These are phyloP conservation scores for Mylabris phalerata DNA, from an alignment of 1,140 invertebrate species.

Conservation along the genomic window DNA sequence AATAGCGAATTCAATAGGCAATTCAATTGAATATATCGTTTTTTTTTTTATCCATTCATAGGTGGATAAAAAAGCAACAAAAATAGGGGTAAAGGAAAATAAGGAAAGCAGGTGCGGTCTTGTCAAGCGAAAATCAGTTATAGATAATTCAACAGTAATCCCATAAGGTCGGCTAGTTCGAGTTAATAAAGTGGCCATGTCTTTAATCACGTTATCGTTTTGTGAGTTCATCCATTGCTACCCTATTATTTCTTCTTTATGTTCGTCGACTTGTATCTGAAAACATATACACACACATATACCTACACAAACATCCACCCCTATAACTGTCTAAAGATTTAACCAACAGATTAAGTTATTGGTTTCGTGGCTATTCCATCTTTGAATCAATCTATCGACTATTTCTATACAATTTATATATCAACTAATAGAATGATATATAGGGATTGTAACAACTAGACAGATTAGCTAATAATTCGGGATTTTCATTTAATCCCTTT, in stretches of 20 bases:
- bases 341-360: conserved; percentile 12
- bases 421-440: too few relatives aligned
- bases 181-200: conserved; percentile 18
- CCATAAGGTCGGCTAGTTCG: not conserved
- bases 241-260: conserved; percentile 20
- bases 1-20: too few relatives aligned
- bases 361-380: not conserved
- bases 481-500: too few relatives aligned
- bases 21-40: too few relatives aligned
- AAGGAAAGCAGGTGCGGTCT: conserved; percentile 8
- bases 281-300: too few relatives aligned
- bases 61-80: too few relatives aligned
- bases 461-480: too few relatives aligned
- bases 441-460: too few relatives aligned
- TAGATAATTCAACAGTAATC: conserved; percentile 13
- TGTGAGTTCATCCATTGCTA: conserved; percentile 13
- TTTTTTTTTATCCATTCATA: too few relatives aligned
- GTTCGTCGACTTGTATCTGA: conserved; percentile 1
- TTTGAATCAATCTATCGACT: too few relatives aligned
- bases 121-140: conserved; percentile 1
- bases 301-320: not conserved
- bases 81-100: too few relatives aligned
- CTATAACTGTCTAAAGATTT: conserved; percentile 13
- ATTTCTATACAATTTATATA: too few relatives aligned
- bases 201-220: conserved; percentile 21